Evolutionary conservation across 1,140 invertebrate species (phyloP).

Genomic region (Araneus ventricosus): DNA sequence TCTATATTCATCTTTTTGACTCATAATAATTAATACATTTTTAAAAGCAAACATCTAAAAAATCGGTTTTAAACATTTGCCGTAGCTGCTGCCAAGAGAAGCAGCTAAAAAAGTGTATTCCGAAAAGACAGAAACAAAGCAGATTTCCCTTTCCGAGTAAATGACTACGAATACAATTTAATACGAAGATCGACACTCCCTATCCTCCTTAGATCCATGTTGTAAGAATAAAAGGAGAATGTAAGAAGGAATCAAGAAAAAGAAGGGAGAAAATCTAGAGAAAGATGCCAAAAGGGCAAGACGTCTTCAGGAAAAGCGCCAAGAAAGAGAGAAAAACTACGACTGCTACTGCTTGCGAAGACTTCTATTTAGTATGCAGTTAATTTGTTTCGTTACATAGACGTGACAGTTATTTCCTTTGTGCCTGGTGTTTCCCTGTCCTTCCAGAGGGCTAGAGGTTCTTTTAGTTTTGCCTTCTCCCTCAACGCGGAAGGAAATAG

Average conservation of each 20-base stretch:
- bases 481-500: background rate
- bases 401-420: slow-evolving; percentile 55
- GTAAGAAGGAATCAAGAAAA: background rate
- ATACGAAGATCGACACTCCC: slow-evolving; percentile 11
- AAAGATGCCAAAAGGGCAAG: slow-evolving; percentile 27
- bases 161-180: slow-evolving; percentile 35
- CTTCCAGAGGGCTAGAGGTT: background rate
- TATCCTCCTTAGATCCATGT: background rate
- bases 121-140: background rate
- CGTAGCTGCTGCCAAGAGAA: background rate
- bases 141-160: background rate
- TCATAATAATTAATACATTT: too few relatives aligned
- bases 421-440: slow-evolving; percentile 9
- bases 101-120: background rate
- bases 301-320: slow-evolving; percentile 15
- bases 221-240: background rate
- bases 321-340: background rate
- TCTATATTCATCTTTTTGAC: too few relatives aligned
- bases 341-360: background rate
- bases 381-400: slow-evolving; percentile 53
- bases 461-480: background rate
- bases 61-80: background rate
- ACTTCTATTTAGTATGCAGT: slow-evolving; percentile 62
- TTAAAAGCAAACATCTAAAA: too few relatives aligned
- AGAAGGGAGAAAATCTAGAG: background rate